phyloP scores from a whole-genome alignment of 2,888 invertebrate species.

The Keiferia lycopersicella region DNA sequence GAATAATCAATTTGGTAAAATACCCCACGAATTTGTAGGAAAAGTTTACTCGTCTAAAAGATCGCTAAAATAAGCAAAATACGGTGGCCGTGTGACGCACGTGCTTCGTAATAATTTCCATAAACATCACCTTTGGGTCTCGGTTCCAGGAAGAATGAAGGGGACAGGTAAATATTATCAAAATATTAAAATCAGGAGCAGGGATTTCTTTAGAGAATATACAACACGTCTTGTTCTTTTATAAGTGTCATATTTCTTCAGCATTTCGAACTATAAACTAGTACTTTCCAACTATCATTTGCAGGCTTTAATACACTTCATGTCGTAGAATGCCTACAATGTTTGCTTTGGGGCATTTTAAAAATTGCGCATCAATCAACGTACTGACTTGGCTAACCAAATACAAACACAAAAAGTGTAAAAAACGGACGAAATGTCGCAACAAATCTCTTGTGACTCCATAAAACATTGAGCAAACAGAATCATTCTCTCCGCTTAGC shows the following conservation, averaged over 20 bases:
- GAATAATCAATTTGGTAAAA: no score
- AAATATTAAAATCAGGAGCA: not conserved
- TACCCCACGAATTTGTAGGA: no score
- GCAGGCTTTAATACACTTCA: no score
- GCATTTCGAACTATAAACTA: no score
- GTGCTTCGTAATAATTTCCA: slow-evolving; percentile 13
- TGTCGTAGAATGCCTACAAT: no score
- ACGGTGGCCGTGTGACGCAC: slow-evolving; percentile 4
- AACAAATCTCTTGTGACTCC: slow-evolving; percentile 9
- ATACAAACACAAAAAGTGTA: not conserved
- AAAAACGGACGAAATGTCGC: not conserved
- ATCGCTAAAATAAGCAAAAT: not conserved
- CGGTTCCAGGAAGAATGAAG: not conserved
- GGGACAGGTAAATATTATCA: not conserved
- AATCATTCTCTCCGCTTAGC: slow-evolving; percentile 16
- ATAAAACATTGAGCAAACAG: slow-evolving; percentile 14
- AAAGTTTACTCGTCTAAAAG: no score
- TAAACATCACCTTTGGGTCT: slow-evolving; percentile 16
- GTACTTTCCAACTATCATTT: no score
- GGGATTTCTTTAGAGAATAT: not conserved
- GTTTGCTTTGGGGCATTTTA: no score
- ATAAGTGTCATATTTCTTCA: no score
- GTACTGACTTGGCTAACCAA: not conserved
- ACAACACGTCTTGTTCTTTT: no score
- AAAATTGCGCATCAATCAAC: no score